phyloP scores from a whole-genome alignment of 2,113 vertebrate genomes.

The Hippocampus mohnikei region DNA sequence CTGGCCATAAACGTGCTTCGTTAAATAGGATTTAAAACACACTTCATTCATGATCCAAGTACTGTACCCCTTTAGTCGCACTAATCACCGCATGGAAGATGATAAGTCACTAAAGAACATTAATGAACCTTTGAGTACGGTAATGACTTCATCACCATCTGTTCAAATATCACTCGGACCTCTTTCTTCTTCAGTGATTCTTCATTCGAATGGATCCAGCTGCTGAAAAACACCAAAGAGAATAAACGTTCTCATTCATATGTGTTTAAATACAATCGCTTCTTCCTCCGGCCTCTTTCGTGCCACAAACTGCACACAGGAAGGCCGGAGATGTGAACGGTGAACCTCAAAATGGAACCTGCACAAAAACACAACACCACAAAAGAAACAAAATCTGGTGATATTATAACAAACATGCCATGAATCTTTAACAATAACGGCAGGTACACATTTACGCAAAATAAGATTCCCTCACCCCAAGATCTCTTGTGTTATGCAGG shows the following conservation, averaged over 20 bases:
- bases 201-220: neutral
- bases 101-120: conserved; percentile 1
- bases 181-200: neutral
- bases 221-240: neutral
- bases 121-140: neutral
- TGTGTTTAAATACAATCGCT: neutral
- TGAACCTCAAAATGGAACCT: neutral
- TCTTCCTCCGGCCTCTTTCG: neutral
- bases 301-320: neutral
- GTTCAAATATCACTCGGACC: neutral
- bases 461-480: neutral
- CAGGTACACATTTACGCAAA: neutral
- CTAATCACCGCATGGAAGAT: neutral
- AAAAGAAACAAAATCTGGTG: neutral
- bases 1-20: neutral
- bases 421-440: neutral
- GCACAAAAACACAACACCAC: neutral
- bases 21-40: neutral
- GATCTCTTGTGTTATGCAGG: neutral
- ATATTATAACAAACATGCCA: neutral
- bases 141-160: conserved; percentile 2
- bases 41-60: neutral
- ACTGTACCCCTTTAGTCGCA: neutral
- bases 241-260: too few relatives aligned
- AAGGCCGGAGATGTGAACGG: neutral